These are phyloP conservation scores for Drosophila infuscata DNA, from an alignment of 2,888 invertebrate species.

Conservation along the genomic window DNA sequence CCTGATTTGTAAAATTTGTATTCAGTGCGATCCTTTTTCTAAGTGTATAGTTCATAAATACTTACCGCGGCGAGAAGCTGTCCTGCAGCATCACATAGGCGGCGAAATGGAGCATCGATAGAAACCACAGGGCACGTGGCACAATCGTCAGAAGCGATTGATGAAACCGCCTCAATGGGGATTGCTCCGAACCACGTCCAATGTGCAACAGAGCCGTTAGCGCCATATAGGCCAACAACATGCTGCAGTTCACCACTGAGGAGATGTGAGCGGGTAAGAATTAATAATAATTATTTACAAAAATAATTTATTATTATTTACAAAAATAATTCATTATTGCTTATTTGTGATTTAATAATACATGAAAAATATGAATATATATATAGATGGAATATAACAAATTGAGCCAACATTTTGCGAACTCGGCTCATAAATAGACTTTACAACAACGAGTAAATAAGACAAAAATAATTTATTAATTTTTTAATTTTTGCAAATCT, in stretches of 20 bases:
- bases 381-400: neutral
- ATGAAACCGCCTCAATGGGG: slow-evolving; percentile 58
- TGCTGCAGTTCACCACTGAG: slow-evolving; percentile 62
- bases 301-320: neutral
- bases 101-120: slow-evolving; percentile 87
- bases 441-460: neutral
- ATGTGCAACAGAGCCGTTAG: slow-evolving; percentile 65
- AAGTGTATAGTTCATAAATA: neutral
- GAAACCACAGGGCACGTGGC: slow-evolving; percentile 85
- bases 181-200: slow-evolving; percentile 60
- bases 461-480: neutral
- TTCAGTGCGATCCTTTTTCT: neutral
- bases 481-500: neutral
- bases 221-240: slow-evolving; percentile 62
- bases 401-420: neutral
- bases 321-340: fast-evolving
- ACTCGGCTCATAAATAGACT: neutral
- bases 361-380: neutral
- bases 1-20: neutral
- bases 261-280: neutral
- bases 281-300: neutral
- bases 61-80: slow-evolving; percentile 84
- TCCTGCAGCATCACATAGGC: slow-evolving; percentile 88
- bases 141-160: slow-evolving; percentile 59
- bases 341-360: neutral